These are phyloP conservation scores for Actinia tenebrosa DNA, from an alignment of 64 coral and sea anemone species.

Conservation along the genomic window DNA sequence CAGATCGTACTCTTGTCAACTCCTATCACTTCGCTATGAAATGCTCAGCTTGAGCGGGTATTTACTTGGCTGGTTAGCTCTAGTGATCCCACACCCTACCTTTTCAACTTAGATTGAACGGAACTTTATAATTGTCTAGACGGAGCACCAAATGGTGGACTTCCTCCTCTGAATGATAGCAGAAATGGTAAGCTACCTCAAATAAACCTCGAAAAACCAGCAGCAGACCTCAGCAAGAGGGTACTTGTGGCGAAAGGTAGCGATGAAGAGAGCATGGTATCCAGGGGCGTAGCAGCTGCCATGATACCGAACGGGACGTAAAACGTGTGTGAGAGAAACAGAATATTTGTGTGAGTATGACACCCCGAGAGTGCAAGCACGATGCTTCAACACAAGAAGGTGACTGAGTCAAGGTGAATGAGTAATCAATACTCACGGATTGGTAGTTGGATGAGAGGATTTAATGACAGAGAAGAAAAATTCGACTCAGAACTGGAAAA, in stretches of 20 bases:
- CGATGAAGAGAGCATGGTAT: slow-evolving; percentile 41
- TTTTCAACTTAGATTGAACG: neutral
- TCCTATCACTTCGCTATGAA: too few species aligned
- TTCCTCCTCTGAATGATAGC: slow-evolving; percentile 9
- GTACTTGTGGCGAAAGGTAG: slow-evolving; percentile 30
- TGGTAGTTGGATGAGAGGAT: neutral
- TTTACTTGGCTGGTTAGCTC: too few species aligned
- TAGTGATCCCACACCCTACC: too few species aligned
- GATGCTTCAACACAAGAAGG: neutral
- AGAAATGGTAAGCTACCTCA: slow-evolving; percentile 27
- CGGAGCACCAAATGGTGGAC: slow-evolving; percentile 7
- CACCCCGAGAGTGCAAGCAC: neutral
- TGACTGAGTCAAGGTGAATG: too few species aligned
- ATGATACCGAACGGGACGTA: slow-evolving; percentile 33
- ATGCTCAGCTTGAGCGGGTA: too few species aligned
- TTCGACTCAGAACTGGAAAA: neutral
- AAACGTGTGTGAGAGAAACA: neutral
- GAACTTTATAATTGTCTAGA: slow-evolving; percentile 4
- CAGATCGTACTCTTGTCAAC: too few species aligned
- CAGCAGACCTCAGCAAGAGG: slow-evolving; percentile 41
- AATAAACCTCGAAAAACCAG: slow-evolving; percentile 12
- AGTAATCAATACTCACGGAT: too few species aligned
- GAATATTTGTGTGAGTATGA: neutral
- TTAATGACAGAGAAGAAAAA: neutral
- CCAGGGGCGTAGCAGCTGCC: slow-evolving; percentile 40